These are phyloP conservation scores for Anastatus disparis DNA, from an alignment of 1,140 invertebrate genomes.

Conservation along the genomic window DNA sequence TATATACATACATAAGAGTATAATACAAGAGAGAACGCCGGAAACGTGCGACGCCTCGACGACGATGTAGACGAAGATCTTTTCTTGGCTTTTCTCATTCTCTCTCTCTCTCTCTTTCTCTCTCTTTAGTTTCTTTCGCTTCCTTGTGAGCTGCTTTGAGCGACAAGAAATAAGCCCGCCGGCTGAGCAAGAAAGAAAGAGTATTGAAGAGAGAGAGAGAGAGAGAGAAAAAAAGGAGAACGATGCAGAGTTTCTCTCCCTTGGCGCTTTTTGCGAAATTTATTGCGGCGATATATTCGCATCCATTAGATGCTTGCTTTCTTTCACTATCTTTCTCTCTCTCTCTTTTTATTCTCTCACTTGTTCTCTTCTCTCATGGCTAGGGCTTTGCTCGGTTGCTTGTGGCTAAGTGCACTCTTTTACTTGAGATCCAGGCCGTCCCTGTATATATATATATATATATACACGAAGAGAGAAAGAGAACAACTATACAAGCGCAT, in stretches of 20 bases:
- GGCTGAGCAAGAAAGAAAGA: constrained; percentile 39
- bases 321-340: constrained; percentile 44
- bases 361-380: not conserved
- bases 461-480: too few species aligned
- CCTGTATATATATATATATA: not conserved
- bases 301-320: constrained; percentile 66
- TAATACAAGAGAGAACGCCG: constrained; percentile 47
- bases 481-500: too few species aligned
- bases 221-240: constrained; percentile 6
- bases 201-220: constrained; percentile 33
- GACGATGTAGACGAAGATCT: constrained; percentile 31
- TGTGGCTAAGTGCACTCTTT: constrained; percentile 57
- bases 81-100: constrained; percentile 49
- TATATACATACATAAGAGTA: too few species aligned
- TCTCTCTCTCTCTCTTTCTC: constrained; percentile 13
- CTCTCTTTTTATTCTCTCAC: not conserved
- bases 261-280: constrained; percentile 65
- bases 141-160: too few species aligned
- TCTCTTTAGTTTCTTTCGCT: not conserved
- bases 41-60: constrained; percentile 52
- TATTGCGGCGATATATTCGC: constrained; percentile 68
- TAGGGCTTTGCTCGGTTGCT: constrained; percentile 9
- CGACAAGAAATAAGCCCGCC: constrained; percentile 45
- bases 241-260: constrained; percentile 32
- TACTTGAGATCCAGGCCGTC: constrained; percentile 45